phyloP scores from a whole-genome alignment of 2,113 vertebrate species.

The Epinephelus cyanopodus region DNA sequence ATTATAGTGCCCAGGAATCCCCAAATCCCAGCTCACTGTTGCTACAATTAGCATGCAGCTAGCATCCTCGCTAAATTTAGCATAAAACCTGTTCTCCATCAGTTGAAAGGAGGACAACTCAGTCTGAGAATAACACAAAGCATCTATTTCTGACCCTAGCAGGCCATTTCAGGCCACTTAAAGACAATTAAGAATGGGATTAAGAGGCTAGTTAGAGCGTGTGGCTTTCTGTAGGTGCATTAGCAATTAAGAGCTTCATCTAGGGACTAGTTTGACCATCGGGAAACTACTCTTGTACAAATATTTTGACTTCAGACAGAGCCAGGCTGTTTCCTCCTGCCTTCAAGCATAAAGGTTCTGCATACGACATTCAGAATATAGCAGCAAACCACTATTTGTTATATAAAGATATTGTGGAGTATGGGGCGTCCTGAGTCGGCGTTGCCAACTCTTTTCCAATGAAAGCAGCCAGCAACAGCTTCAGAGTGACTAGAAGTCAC shows the following conservation, averaged over 20 bases:
- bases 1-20: neutral
- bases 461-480: no score
- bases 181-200: slow-evolving; percentile 12
- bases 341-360: no score
- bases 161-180: neutral
- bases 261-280: neutral
- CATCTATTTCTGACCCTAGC: neutral
- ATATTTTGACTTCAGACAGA: neutral
- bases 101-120: neutral
- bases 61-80: neutral
- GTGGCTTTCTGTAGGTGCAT: neutral
- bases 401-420: no score
- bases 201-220: slow-evolving; percentile 1
- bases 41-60: neutral
- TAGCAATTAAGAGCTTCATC: neutral
- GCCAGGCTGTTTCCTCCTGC: neutral
- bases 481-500: no score
- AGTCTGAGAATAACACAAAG: slow-evolving; percentile 1
- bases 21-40: slow-evolving; percentile 12
- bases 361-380: no score
- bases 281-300: neutral
- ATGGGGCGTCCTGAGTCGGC: no score
- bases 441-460: no score
- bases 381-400: no score
- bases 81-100: neutral